Evolutionary conservation across 2,888 invertebrate genomes (phyloP).

Genomic region (Drosophila tripunctata): DNA sequence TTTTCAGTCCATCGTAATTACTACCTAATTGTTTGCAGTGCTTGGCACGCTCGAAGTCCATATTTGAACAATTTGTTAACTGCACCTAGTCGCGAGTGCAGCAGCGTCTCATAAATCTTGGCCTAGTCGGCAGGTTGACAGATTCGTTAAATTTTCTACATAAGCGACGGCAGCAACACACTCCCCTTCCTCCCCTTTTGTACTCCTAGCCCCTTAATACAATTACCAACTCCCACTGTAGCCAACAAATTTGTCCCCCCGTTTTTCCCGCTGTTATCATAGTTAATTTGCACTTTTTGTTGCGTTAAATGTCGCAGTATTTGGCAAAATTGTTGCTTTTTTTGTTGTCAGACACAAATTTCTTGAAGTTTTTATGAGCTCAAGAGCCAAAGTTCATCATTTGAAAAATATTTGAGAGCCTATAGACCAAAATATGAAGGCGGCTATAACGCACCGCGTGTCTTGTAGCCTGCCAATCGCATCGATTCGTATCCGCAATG

Average conservation of each 20-base stretch:
- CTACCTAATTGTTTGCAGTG: constrained; percentile 17
- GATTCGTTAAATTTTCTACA: constrained; percentile 79
- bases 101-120: constrained; percentile 78
- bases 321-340: constrained; percentile 32
- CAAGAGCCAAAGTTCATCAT: constrained; percentile 70
- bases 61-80: constrained; percentile 77
- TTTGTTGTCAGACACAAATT: constrained; percentile 38
- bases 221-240: background rate
- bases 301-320: constrained; percentile 74
- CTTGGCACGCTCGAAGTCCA: constrained; percentile 28
- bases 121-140: constrained; percentile 78
- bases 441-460: constrained; percentile 30
- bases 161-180: constrained; percentile 40
- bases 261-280: background rate
- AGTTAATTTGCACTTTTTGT: constrained; percentile 57
- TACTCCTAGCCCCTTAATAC: background rate
- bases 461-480: constrained; percentile 37
- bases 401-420: constrained; percentile 60
- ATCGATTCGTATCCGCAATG: constrained; percentile 29
- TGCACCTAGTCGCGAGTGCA: constrained; percentile 66
- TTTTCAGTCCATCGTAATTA: background rate
- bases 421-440: constrained; percentile 34
- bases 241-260: background rate
- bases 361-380: constrained; percentile 78
- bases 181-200: background rate